Conservation (phyloP, 1,140 invertebrate genomes). For the Antheraea mylitta region DNA sequence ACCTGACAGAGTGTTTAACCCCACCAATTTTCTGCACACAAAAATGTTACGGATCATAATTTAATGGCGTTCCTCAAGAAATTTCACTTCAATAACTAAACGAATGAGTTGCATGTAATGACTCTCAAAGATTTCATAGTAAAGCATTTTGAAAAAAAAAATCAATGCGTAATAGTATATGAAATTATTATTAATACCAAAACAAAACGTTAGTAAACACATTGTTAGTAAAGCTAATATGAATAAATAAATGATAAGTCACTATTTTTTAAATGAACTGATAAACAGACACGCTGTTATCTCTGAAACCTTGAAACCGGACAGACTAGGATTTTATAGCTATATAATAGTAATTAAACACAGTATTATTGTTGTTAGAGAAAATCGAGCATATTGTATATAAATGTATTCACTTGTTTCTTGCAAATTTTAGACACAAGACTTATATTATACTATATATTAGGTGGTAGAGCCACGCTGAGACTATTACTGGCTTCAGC, state of each 20-base stretch:
- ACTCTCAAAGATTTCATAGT: too few relatives aligned
- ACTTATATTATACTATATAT: too few relatives aligned
- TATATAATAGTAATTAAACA: not conserved
- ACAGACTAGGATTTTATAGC: not conserved
- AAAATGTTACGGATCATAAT: too few relatives aligned
- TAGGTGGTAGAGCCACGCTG: too few relatives aligned
- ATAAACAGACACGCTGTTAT: not conserved
- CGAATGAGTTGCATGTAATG: too few relatives aligned
- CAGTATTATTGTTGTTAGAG: not conserved
- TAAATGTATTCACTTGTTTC: conserved; percentile 38
- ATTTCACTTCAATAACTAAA: too few relatives aligned
- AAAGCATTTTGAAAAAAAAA: too few relatives aligned
- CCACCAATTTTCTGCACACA: too few relatives aligned
- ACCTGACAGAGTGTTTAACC: too few relatives aligned
- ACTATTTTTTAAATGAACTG: not conserved
- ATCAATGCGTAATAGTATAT: too few relatives aligned
- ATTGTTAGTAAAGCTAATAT: not conserved
- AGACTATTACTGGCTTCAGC: too few relatives aligned
- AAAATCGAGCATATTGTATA: not conserved
- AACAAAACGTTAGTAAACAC: not conserved
- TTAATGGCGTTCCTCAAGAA: too few relatives aligned
- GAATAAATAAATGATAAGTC: not conserved
- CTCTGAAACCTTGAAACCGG: not conserved
- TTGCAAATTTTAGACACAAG: not conserved
- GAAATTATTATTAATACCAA: not conserved